phyloP scores from a whole-genome alignment of 2,888 invertebrate species.

The Auanema freiburgensis region DNA sequence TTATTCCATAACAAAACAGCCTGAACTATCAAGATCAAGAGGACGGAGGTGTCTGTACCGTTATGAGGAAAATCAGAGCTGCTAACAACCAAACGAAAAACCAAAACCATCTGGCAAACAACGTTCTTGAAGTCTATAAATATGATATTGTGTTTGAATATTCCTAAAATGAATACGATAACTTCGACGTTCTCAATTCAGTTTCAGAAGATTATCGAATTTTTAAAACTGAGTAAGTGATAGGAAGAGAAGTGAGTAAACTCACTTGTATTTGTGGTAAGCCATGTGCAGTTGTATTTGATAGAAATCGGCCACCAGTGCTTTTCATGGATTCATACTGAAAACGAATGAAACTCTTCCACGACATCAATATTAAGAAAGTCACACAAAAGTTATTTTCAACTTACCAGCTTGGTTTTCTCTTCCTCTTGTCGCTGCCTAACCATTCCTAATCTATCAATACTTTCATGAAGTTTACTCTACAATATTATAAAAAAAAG shows the following conservation, averaged over 20 bases:
- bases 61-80: conserved; percentile 1
- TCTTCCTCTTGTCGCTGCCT: no score
- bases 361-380: no score
- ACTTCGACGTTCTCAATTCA: neutral
- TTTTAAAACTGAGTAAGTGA: no score
- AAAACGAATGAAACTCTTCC: no score
- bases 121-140: conserved; percentile 13
- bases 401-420: no score
- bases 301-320: conserved; percentile 29
- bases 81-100: conserved; percentile 13
- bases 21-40: neutral
- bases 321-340: neutral
- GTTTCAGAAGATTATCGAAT: no score
- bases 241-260: neutral
- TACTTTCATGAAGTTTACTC: no score
- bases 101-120: conserved; percentile 17
- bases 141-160: neutral
- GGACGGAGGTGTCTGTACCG: neutral
- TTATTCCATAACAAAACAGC: neutral
- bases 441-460: no score
- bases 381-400: no score
- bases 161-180: neutral
- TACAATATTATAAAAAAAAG: no score
- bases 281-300: conserved; percentile 43
- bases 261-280: conserved; percentile 29